These are phyloP conservation scores for Balearica regulorum DNA, from an alignment of 2,797 vertebrate species.

Conservation along the genomic window DNA sequence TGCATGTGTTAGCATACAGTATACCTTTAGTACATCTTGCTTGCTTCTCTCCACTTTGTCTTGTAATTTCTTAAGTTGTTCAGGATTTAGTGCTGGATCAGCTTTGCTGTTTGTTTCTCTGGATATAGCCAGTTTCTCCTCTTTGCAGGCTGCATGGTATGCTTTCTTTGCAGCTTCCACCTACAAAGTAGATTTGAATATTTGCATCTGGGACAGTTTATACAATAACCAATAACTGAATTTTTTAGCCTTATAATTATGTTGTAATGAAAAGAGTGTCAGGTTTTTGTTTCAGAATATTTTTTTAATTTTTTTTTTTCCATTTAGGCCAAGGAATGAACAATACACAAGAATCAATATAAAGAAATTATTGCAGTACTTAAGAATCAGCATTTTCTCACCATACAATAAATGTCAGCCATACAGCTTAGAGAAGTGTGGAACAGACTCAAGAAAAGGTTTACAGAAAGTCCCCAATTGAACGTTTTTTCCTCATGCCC, in stretches of 20 bases:
- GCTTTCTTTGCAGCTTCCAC: constrained; percentile 89
- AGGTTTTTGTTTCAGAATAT: neutral
- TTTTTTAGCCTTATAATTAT: neutral
- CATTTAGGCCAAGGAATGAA: neutral
- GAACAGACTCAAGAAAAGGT: neutral
- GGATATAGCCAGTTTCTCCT: constrained; percentile 92
- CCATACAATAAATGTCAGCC: neutral
- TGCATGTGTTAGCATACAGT: accelerated
- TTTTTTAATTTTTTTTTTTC: neutral
- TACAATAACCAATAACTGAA: neutral
- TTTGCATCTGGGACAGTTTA: neutral
- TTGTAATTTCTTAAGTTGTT: constrained; percentile 93
- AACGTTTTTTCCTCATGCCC: neutral
- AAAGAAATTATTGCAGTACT: neutral
- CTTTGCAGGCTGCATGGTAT: constrained; percentile 92
- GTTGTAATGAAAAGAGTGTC: neutral
- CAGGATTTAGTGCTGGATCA: constrained; percentile 90
- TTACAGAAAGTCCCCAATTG: neutral
- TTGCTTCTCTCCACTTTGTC: constrained; percentile 98
- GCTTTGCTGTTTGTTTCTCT: constrained; percentile 91
- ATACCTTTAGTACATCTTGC: constrained; percentile 93
- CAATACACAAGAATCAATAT: neutral
- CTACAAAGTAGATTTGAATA: constrained; percentile 42
- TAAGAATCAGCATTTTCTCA: neutral
- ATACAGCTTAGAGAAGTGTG: neutral